Percentiles rank a stretch among this genome's conserved stretches.
These are phyloP conservation scores for Illadopsis cleaveri DNA, from an alignment of 2,113 vertebrate genomes.

Conservation along the genomic window DNA sequence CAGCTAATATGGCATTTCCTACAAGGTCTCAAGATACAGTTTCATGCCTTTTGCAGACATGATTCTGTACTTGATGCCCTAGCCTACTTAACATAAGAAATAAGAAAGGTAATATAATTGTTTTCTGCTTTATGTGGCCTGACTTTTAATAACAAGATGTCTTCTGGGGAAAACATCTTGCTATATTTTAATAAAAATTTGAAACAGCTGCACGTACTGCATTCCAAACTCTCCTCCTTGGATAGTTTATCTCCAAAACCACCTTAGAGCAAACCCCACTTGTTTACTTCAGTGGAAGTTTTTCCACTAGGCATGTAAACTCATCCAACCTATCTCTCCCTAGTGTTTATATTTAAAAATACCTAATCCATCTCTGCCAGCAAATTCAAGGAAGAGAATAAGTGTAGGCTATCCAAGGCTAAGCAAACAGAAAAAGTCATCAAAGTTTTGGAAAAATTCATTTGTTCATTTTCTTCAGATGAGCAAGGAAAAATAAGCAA, in stretches of 20 bases:
- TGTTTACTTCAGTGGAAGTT: slow-evolving; percentile 53
- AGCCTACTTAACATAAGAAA: not conserved
- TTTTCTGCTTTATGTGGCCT: slow-evolving; percentile 11
- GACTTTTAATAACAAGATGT: not conserved
- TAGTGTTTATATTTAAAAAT: slow-evolving; percentile 54
- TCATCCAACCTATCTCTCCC: slow-evolving; percentile 4
- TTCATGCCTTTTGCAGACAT: not conserved
- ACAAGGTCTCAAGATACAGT: not conserved
- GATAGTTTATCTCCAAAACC: slow-evolving; percentile 43
- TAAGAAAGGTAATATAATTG: not conserved
- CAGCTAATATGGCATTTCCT: not conserved
- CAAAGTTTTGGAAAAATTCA: not conserved
- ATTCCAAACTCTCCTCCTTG: not conserved
- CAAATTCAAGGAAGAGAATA: slow-evolving; percentile 17
- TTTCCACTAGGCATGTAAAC: slow-evolving; percentile 45
- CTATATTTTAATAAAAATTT: slow-evolving; percentile 10
- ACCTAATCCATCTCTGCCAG: slow-evolving; percentile 34
- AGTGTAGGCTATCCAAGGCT: not conserved
- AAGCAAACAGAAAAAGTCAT: slow-evolving; percentile 20
- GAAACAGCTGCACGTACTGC: not conserved
- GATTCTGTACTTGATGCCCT: not conserved
- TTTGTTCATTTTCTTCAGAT: not conserved
- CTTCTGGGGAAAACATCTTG: not conserved
- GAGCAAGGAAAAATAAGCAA: not conserved
- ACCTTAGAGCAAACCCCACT: slow-evolving; percentile 19